A percentile compares a stretch with the other conserved stretches of the same genome.
phyloP scores from a whole-genome alignment of 2,888 invertebrate species.

The Apodemia hepburni region DNA sequence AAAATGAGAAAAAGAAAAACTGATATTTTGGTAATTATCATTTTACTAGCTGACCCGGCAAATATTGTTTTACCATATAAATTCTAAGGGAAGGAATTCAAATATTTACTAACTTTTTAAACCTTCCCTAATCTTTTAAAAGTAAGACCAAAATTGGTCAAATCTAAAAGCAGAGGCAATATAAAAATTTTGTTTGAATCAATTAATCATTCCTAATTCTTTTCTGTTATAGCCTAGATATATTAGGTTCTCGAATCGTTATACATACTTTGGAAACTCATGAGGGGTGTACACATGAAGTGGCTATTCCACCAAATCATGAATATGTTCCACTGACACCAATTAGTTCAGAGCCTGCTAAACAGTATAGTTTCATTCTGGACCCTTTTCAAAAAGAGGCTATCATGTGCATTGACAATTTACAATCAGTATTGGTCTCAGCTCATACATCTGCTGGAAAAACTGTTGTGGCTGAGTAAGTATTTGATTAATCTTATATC shows the following conservation, averaged over 20 bases:
- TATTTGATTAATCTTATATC: constrained; percentile 25
- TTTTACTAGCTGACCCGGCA: no score
- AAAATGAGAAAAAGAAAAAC: no score
- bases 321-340: constrained; percentile 84
- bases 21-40: no score
- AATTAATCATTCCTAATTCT: background rate
- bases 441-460: constrained; percentile 99
- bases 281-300: constrained; percentile 97
- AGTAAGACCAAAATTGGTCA: no score
- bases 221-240: constrained; percentile 82
- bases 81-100: no score
- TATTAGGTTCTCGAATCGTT: constrained; percentile 89
- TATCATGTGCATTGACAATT: constrained; percentile 97
- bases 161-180: no score
- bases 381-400: constrained; percentile 99
- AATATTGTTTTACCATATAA: no score
- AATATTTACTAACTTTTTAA: no score
- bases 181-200: no score
- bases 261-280: constrained; percentile 94
- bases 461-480: constrained; percentile 99
- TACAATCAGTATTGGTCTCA: constrained; percentile 98
- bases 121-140: no score
- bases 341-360: constrained; percentile 86
- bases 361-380: constrained; percentile 95
- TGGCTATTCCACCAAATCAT: constrained; percentile 94